Conservation (phyloP, 2,888 invertebrate genomes). For the Tetrapedia diversipes region DNA sequence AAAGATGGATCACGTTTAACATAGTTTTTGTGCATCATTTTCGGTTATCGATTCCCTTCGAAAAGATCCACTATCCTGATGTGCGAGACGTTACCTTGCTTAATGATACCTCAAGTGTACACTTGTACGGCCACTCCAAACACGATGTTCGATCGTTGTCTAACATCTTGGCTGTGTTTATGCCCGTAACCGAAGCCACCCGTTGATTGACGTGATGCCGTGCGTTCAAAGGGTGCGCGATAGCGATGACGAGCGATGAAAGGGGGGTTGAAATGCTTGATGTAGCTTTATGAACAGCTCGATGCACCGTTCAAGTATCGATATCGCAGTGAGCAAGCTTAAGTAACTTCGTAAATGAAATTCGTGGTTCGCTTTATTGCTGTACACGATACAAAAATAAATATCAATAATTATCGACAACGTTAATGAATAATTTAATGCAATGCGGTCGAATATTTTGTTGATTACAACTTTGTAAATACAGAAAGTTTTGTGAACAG, state of each 20-base stretch:
- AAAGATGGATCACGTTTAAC: too few species aligned
- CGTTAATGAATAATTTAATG: too few species aligned
- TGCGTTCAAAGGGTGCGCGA: constrained; percentile 6
- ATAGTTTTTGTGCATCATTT: too few species aligned
- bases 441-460: too few species aligned
- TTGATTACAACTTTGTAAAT: too few species aligned
- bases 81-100: not conserved
- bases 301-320: not conserved
- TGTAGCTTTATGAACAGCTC: not conserved
- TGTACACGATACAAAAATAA: too few species aligned
- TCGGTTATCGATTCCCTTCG: too few species aligned
- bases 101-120: not conserved
- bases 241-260: not conserved
- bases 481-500: too few species aligned
- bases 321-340: not conserved
- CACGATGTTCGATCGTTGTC: constrained; percentile 18
- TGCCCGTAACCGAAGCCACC: not conserved
- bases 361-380: not conserved
- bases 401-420: too few species aligned
- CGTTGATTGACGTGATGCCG: constrained; percentile 6
- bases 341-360: not conserved
- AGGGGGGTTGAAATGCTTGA: not conserved
- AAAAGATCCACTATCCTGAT: too few species aligned
- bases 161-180: not conserved
- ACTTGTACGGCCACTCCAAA: not conserved